Evolutionary conservation across 2,888 invertebrate species (phyloP), one percentile per base, ranked within the genome.

Genomic region (Lissocephala sabroskyi): DNA sequence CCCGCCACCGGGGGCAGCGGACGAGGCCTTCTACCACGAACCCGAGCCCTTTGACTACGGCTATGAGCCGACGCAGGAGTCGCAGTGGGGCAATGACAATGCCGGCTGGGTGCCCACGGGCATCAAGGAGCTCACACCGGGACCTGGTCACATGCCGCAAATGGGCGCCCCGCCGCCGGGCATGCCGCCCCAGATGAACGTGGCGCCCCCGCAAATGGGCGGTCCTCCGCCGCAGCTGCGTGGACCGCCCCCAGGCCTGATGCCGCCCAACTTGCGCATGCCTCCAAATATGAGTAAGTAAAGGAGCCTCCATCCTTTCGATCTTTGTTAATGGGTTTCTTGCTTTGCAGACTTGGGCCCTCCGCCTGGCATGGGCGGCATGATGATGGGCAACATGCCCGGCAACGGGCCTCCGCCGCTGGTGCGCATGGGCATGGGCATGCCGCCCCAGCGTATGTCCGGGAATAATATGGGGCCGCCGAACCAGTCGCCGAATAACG

Each of bases 11-110:
- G 79, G 68, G 0, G 79, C 78, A 3, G 60, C 66, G 3, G 83
- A 83, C 13, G 86, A 86, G 42, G 82, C 84, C 11, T 86, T 86
- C 58, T 84, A 82, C 46, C 81, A 80, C 26, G 85, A 84, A 40
- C 74, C 81, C 0, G 85, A 85, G 50, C 76, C 79, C 1, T 85
- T 81, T 13, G 84, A 83, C 48, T 87, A 88, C 48, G 88, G 90
- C 13, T 91, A 91, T 63, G 91, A 91, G 78, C 91, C 91, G 0
- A 91, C 91, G 0, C 91, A 91, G 75, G 91, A 92, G 75, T 89
- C 88, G 40, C 91, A 91, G 65, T 91, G 91, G 91, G 87, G 87
- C 71, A 88, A 86, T 61, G 82, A 83, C 36, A 87, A 87, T 58
- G 85, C 84, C 3, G 87, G 86, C 13, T 91, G 91, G 91, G 86